phyloP scores from a whole-genome alignment of 2,888 invertebrate species.

The Himalopsyche japonica region DNA sequence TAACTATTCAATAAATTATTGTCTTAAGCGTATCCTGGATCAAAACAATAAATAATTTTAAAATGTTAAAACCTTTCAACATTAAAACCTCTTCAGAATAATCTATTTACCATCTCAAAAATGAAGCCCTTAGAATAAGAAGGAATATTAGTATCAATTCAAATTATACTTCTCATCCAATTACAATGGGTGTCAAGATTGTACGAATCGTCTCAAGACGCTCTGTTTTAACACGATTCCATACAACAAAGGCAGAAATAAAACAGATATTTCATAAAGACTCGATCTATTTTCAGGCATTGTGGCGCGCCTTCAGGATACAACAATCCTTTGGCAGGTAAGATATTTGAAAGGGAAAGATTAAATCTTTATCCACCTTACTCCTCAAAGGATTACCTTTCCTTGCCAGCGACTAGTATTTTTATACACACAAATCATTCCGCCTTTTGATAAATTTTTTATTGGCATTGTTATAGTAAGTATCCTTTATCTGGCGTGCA shows the following conservation, averaged over 20 bases:
- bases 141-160: slow-evolving; percentile 4
- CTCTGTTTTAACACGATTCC: slow-evolving; percentile 23
- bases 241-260: slow-evolving; percentile 19
- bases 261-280: slow-evolving; percentile 27
- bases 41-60: background rate
- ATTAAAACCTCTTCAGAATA: background rate
- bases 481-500: slow-evolving; percentile 10
- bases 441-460: slow-evolving; percentile 8
- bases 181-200: slow-evolving; percentile 22
- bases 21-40: too few relatives aligned
- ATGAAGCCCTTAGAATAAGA: background rate
- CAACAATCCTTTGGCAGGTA: slow-evolving; percentile 20
- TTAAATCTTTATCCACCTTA: slow-evolving; percentile 28
- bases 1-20: too few relatives aligned
- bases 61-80: background rate
- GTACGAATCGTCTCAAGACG: background rate
- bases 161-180: slow-evolving; percentile 5
- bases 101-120: background rate
- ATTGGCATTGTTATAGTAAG: slow-evolving; percentile 18
- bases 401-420: background rate
- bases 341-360: slow-evolving; percentile 29
- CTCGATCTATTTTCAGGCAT: slow-evolving; percentile 23
- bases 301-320: slow-evolving; percentile 7
- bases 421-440: slow-evolving; percentile 13
- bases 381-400: slow-evolving; percentile 28